Evolutionary conservation across 2,113 vertebrate genomes (phyloP).

Genomic region (Rattus norvegicus): GRCr8 NC_086019.1:184976001-184976500

Average conservation of each 20-base stretch:
- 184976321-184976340: not conserved
- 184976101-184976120: not conserved
- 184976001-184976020: not conserved
- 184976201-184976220: not conserved
- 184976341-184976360: not conserved
- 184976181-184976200: not conserved
- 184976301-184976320: not conserved
- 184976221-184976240: not conserved
- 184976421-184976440: not conserved
- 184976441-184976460: not conserved
- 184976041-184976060: not conserved
- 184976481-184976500: not conserved
- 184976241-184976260: slow-evolving; percentile 3
- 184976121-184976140: not conserved
- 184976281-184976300: slow-evolving; percentile 21
- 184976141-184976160: not conserved
- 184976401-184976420: not conserved
- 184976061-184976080: not conserved
- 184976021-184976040: not conserved
- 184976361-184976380: slow-evolving; percentile 32
- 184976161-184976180: not conserved
- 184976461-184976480: not conserved
- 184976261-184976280: not conserved
- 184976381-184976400: not conserved
- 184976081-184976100: not conserved